Evolutionary conservation across 2,113 vertebrate genomes (phyloP), one percentile per base, ranked within the genome.

Genomic region (Bostrychus sinensis): DNA sequence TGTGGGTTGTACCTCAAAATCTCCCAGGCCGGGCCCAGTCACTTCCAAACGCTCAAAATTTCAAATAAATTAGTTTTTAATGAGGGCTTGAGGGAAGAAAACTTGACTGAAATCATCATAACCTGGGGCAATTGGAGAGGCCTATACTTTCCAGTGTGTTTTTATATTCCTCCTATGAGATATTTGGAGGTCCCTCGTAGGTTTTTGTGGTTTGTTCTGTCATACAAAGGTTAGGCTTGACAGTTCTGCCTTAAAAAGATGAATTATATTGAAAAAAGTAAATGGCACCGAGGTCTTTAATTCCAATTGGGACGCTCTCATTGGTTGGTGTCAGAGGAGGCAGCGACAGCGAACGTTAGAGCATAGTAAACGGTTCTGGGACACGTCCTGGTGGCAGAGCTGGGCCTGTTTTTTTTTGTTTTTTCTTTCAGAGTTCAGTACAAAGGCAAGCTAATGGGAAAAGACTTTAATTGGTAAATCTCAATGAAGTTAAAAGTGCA

Each of bases 51-150:
- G 37, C 59, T 45, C 19, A 62, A 53, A 66, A 63, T 55, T 30
- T 73, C 41, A 64, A 64, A 83, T 68, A 67, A 71, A 70, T 77
- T 62, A 36, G 25, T 3, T 42, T 71, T 77, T 68, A 77, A 77
- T 77, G 59, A 72, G 66, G 56, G 56, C 66, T 67, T 72, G 51
- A 62, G 67, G 59, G 70, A 50, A 53, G 54, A 65, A 54, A 32
- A 36, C 30, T 56, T 54, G 45, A 59, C 69, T 70, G 38, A 69
- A 68, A 65, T 11, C 14, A 45, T 66, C 61, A 48, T 63, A 72
- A 76, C 26, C 42, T 55, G 57, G 50, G 62, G 55, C 36, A 75
- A 63, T 20, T 28, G 59, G 60, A 23, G 32, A 12, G 54, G 50
- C n/a, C 22, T 38, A 45, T 41, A 48, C 19, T 57, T 65, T 59